These are phyloP conservation scores for Synergus itoensis DNA, from an alignment of 2,888 invertebrate species.

Conservation along the genomic window DNA sequence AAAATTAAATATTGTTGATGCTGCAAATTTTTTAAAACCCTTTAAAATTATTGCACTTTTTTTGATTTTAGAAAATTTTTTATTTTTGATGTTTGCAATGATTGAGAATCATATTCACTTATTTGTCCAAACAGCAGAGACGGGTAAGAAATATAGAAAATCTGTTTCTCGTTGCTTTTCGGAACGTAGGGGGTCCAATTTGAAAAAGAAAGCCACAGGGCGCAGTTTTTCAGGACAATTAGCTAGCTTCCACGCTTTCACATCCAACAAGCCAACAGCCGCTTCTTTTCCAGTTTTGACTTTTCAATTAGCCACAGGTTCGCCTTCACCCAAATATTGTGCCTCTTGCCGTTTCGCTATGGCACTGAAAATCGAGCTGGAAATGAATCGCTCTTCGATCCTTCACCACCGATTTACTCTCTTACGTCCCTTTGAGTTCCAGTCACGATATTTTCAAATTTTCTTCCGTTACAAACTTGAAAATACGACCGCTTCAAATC, in stretches of 20 bases:
- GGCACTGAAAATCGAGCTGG: slow-evolving; percentile 50
- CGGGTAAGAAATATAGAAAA: slow-evolving; percentile 43
- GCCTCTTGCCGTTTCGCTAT: slow-evolving; percentile 65
- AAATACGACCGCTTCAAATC: slow-evolving; percentile 4
- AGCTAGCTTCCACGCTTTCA: slow-evolving; percentile 68
- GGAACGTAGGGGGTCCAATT: slow-evolving; percentile 45
- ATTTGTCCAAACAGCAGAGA: slow-evolving; percentile 9
- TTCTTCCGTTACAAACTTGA: neutral
- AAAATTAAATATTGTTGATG: no score
- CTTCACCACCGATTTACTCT: slow-evolving; percentile 31
- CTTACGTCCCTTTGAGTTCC: slow-evolving; percentile 31
- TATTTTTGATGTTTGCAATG: no score
- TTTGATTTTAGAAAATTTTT: no score
- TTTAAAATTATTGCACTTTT: no score
- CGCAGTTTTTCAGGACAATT: slow-evolving; percentile 48
- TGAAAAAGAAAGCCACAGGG: slow-evolving; percentile 40
- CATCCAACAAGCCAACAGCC: slow-evolving; percentile 56
- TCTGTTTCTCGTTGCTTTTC: slow-evolving; percentile 51
- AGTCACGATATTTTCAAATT: slow-evolving; percentile 26
- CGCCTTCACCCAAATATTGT: slow-evolving; percentile 75
- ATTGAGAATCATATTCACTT: slow-evolving; percentile 42
- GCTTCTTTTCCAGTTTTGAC: slow-evolving; percentile 69
- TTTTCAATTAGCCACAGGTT: slow-evolving; percentile 76
- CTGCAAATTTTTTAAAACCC: no score
- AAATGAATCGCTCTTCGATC: slow-evolving; percentile 34